Percentiles rank a stretch among this genome's conserved stretches.
Conservation (phyloP, 2,797 vertebrate genomes). For the Gallinago stenura region DNA sequence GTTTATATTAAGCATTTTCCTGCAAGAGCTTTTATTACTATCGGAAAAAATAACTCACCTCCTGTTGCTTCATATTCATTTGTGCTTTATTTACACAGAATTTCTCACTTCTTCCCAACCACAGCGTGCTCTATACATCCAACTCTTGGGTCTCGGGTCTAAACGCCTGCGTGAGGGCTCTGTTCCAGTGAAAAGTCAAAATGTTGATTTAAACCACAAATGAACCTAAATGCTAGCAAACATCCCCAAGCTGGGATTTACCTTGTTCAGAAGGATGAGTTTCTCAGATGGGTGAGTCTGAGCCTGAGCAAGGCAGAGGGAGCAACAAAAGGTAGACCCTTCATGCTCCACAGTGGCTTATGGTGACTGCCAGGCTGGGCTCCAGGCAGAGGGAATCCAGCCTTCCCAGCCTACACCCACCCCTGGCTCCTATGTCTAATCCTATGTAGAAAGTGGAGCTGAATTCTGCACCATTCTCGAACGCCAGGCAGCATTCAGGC, state of each 20-base stretch:
- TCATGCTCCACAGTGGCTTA: background rate
- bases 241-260: background rate
- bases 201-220: background rate
- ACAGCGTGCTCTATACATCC: background rate
- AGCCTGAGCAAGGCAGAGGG: background rate
- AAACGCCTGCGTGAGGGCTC: background rate
- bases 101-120: background rate
- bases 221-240: background rate
- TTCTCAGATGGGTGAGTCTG: background rate
- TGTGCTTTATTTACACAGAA: background rate
- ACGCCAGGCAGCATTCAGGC: background rate
- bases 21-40: slow-evolving; percentile 21
- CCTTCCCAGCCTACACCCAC: background rate
- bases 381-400: background rate
- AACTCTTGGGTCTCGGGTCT: background rate
- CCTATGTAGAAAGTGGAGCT: background rate
- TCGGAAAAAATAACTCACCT: background rate
- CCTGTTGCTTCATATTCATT: background rate
- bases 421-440: background rate
- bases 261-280: background rate
- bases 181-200: background rate
- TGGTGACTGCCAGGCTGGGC: background rate
- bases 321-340: background rate
- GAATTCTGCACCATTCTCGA: background rate
- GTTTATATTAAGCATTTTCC: slow-evolving; percentile 20